phyloP scores from a whole-genome alignment of 2,113 vertebrate genomes.

The Bambusicola thoracicus region DNA sequence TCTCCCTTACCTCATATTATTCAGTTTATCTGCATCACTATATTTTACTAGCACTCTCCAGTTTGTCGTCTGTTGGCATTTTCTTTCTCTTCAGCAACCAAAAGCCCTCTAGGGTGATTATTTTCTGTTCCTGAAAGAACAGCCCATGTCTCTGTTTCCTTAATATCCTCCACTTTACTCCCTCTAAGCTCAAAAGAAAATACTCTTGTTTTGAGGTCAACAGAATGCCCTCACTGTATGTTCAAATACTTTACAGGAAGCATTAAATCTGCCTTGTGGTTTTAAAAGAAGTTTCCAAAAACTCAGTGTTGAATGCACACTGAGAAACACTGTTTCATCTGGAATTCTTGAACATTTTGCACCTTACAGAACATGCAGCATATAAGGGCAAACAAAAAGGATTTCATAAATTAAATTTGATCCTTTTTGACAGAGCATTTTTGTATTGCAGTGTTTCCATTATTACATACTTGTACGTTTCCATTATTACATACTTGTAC shows the following conservation, averaged over 20 bases:
- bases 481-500: not conserved
- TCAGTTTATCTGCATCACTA: not conserved
- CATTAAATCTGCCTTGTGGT: not conserved
- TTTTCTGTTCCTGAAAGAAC: not conserved
- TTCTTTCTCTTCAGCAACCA: not conserved
- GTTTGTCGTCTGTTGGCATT: not conserved
- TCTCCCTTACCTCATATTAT: fast-evolving
- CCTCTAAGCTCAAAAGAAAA: not conserved
- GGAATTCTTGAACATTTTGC: not conserved
- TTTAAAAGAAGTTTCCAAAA: not conserved
- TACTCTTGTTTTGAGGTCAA: not conserved
- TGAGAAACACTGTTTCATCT: not conserved
- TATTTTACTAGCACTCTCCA: not conserved
- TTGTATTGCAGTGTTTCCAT: not conserved
- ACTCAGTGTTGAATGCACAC: not conserved
- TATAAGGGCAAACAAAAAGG: not conserved
- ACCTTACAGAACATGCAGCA: not conserved
- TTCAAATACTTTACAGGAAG: not conserved
- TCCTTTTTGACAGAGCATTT: not conserved
- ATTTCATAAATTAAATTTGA: not conserved
- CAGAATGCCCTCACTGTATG: not conserved
- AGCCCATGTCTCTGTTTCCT: not conserved
- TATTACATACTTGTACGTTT: not conserved
- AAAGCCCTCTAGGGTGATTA: not conserved
- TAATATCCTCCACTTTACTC: not conserved